Evolutionary conservation across 2,113 vertebrate species (phyloP), one percentile per base, ranked within the genome.

Genomic region (Melozone crissalis): DNA sequence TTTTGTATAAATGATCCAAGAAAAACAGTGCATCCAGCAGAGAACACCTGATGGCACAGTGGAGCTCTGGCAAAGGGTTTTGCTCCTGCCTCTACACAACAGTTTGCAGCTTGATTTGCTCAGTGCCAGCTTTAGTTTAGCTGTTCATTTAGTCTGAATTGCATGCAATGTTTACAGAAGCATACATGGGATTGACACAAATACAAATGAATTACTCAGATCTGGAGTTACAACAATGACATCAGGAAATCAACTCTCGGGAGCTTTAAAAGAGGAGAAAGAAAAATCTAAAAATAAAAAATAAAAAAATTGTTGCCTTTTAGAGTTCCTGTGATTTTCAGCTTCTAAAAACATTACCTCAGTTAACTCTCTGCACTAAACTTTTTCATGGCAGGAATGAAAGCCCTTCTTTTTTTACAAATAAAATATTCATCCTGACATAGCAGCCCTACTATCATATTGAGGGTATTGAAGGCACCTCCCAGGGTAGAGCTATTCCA

Each of bases 401-500:
- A 92, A 92, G 20, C 66, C 59, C 83, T 75, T 72, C 67, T 87
- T 67, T 87, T 44, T 68, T 84, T 57, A 75, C 67, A 87, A 94
- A 96, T 76, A 46, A 61, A 63, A 87, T 47, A 51, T 16, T 43
- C 4, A 37, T 52, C 73, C 55, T 0, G 3, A 39, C 28, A 68
- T 7, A 31, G 47, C 47, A 41, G 65, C 43, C 23, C 51, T 46
- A n/a, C 51, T 78, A 13, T 75, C 49, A 9, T 33, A 78, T 75
- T 68, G 92, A 93, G 94, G 68, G 57, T 41, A 75, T 78, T 68
- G 93, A 93, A 95, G 68, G 57, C 72, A 92, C 58, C 15, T 92
- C 89, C 77, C 92, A 59, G 37, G 92, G 78, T 63, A 94, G 76
- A 83, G 69, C 90, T 97, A 67, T 90, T 97, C 85, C 95, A 79